Evolutionary conservation across 2,113 vertebrate genomes (phyloP), one percentile per base, ranked within the genome.

Genomic region (Otis tarda): DNA sequence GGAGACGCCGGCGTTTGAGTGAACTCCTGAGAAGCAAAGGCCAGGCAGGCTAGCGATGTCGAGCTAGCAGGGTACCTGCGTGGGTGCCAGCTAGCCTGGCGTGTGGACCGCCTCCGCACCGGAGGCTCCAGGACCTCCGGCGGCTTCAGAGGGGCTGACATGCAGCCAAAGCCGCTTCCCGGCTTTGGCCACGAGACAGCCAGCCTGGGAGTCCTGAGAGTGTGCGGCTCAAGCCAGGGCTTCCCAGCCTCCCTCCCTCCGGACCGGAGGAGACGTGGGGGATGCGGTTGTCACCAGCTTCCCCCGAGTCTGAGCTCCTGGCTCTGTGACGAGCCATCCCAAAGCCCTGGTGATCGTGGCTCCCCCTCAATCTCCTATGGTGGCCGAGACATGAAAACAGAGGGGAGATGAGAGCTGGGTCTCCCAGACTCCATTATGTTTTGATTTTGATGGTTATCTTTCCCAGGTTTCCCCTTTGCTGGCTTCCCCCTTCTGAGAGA

Each of bases 371-470:
- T 88, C 94, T 97, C 87, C 61, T 45, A 4, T n/a, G 90, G 91
- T 65, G 47, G 92, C 78, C 3, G 3, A 91, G 78, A 87, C 87
- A 85, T 6, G 30, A 94, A 90, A 94, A 80, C 39, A 93, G 89
- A 81, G 25, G 31, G 49, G 24, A 88, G 60, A 74, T 71, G 81
- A 69, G 85, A 94, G 41, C 49, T 81, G 57, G 60, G 65, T 56
- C 57, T 91, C 65, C 53, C 85, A 85, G 70, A 30, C 85, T 92
- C 70, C 49, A n/a, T 45, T 92, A 33, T 53, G 45, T 91, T 94
- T 80, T 57, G 37, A 49, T 89, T 94, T 80, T 83, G 67, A 95
- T 74, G n/a, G 68, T 81, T 96, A 91, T 94, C 87, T 91, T 74
- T 93, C 47, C 79, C 77, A 23, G 2, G 69, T 78, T 84, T 76